phyloP scores from a whole-genome alignment of 2,797 vertebrate species.

The Semotilus atromaculatus region DNA sequence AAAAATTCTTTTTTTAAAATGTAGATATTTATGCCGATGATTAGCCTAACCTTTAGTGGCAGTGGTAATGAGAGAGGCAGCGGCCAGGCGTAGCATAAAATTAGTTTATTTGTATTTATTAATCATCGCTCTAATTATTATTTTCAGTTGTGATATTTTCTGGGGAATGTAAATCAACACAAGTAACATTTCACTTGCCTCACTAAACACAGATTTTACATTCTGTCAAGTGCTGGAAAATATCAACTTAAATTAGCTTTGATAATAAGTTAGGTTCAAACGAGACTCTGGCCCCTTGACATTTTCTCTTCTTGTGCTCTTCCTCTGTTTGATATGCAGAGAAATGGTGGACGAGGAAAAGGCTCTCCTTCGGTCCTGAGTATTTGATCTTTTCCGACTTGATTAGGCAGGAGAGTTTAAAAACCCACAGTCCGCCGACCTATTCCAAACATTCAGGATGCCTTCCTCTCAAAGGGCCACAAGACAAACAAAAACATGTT shows the following conservation, averaged over 20 bases:
- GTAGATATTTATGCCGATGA: neutral
- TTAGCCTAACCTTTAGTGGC: conserved; percentile 3
- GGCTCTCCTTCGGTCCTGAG: conserved; percentile 1
- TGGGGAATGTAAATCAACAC: neutral
- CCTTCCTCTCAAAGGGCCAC: conserved; percentile 22
- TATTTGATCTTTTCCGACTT: conserved; percentile 36
- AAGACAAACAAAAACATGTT: conserved; percentile 51
- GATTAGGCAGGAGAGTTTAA: conserved; percentile 19
- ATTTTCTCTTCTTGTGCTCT: conserved; percentile 22
- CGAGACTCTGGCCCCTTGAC: conserved; percentile 41
- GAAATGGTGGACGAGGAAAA: conserved; percentile 16
- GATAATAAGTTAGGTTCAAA: conserved; percentile 35
- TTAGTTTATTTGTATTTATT: conserved; percentile 4
- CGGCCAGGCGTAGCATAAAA: neutral
- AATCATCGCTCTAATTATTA: neutral
- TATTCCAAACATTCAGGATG: conserved; percentile 34
- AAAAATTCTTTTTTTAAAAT: no score
- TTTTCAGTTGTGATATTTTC: neutral
- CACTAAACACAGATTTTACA: conserved; percentile 14
- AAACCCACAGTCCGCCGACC: conserved; percentile 15
- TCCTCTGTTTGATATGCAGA: conserved; percentile 44
- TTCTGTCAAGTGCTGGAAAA: conserved; percentile 15
- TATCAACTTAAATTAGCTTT: conserved; percentile 38
- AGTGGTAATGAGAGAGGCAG: neutral
- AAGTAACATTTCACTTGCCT: conserved; percentile 17